Base-by-base conservation (phyloP, 2,888 invertebrate genomes). In the Conus canariensis region DNA sequence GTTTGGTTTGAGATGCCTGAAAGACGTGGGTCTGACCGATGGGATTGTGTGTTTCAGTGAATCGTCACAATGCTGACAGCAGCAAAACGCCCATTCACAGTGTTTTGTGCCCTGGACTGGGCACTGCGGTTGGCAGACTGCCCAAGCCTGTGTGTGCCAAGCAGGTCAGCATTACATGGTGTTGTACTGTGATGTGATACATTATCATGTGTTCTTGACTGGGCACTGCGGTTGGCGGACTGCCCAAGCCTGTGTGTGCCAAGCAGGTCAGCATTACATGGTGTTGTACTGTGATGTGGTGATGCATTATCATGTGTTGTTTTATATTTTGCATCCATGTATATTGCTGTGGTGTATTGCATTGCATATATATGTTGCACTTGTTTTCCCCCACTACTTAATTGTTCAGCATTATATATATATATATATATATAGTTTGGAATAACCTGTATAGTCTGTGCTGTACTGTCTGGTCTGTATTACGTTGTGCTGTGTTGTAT, bases 61-160 rank as follows among this genome's bases (percentile, higher is more conserved):
- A 93, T 74, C 93, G 93, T 58, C 94, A 94, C 91, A 95, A 95
- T 88, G 88, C 67, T 16, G 87, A 87, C 19, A 92, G 90, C 16
- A 85, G 90, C 25, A 91, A 92, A n/a, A 91, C 92, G 22, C 93
- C 93, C 25, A 95, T 95, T 70, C 92, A 91, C 82, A 92, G 92
- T 89, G 95, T 95, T 6, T 91, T 95, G 25, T 94, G 94, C 88
- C 95, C 95, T 12, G 95, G 95, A 12, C 93, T 95, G 0, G 95
- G 95, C 4, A 95, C 95, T 70, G 94, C 94, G 22, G 95, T 95
- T 5, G 95, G 95, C 0, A 89, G 86, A 19, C 95, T 95, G 95
- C 93, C 94, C 16, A 83, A 87, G 56, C 86, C 92, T 6, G 92
- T 93, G 90, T 95, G 95, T 93, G 95, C 95, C 19, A 91, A 90